These are phyloP conservation scores for Leuciscus waleckii DNA, from an alignment of 2,797 vertebrate species.

Conservation along the genomic window DNA sequence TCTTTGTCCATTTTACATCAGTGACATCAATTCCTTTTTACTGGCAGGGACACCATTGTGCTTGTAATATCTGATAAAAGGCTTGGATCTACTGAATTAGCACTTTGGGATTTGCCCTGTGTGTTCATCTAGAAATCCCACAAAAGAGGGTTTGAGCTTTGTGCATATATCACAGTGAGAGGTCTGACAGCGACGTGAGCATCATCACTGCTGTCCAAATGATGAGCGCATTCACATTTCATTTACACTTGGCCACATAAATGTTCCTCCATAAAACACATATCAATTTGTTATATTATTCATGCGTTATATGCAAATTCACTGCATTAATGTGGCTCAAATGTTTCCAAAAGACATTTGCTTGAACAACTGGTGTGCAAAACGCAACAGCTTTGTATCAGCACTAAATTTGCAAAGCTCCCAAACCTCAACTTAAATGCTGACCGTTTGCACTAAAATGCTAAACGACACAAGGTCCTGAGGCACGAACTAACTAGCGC, in stretches of 20 bases:
- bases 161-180: not conserved
- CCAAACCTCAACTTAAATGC: not conserved
- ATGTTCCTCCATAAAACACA: not conserved
- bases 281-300: not conserved
- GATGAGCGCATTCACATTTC: not conserved
- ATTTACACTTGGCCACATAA: not conserved
- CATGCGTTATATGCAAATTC: not conserved
- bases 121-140: constrained; percentile 20
- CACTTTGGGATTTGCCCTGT: not conserved
- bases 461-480: not conserved
- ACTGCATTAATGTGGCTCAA: not conserved
- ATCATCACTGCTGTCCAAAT: not conserved
- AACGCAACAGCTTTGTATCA: not conserved
- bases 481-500: not conserved
- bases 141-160: not conserved
- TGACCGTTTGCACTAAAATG: not conserved
- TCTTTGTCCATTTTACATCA: constrained; percentile 27
- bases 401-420: not conserved
- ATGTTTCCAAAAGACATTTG: no score
- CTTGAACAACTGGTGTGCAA: not conserved
- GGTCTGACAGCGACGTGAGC: not conserved
- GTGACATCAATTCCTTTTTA: constrained; percentile 24
- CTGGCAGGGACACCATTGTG: constrained; percentile 25
- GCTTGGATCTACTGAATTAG: constrained; percentile 2
- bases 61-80: constrained; percentile 9